Evolutionary conservation across 2,113 vertebrate species (phyloP).

Genomic region (Neogale vison): DNA sequence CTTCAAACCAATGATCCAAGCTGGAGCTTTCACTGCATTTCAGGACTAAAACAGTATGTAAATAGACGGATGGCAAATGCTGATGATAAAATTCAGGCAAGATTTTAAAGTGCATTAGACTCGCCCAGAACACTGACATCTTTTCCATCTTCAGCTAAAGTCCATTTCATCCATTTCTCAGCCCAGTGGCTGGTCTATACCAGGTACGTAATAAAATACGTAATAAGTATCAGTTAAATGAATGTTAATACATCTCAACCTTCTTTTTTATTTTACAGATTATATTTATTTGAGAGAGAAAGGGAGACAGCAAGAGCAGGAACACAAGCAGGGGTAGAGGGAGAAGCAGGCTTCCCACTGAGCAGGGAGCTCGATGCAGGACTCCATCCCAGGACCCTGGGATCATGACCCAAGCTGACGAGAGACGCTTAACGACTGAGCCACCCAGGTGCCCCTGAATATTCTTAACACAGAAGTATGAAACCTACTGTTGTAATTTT

Average conservation of each 20-base stretch:
- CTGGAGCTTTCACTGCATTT: slow-evolving; percentile 19
- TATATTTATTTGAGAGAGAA: too few relatives aligned
- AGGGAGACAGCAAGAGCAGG: too few relatives aligned
- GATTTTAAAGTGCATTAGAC: slow-evolving; percentile 14
- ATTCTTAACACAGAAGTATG: slow-evolving; percentile 34
- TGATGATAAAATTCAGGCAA: slow-evolving; percentile 16
- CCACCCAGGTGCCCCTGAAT: not conserved
- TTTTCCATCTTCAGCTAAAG: slow-evolving; percentile 16
- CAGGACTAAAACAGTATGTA: not conserved
- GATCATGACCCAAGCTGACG: too few relatives aligned
- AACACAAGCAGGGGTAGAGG: too few relatives aligned
- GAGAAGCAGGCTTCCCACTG: too few relatives aligned
- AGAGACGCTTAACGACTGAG: too few relatives aligned
- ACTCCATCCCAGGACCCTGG: too few relatives aligned
- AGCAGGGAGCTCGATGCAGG: too few relatives aligned
- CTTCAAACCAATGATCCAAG: slow-evolving; percentile 51
- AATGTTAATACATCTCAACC: slow-evolving; percentile 1
- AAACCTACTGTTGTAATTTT: slow-evolving; percentile 40
- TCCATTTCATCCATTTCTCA: not conserved
- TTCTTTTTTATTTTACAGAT: too few relatives aligned
- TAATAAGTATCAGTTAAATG: not conserved
- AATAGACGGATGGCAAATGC: not conserved
- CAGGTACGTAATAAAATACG: not conserved
- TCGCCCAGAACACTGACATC: not conserved
- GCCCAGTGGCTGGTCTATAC: not conserved